phyloP scores from a whole-genome alignment of 1,140 invertebrate species.

The Pantala flavescens region DNA sequence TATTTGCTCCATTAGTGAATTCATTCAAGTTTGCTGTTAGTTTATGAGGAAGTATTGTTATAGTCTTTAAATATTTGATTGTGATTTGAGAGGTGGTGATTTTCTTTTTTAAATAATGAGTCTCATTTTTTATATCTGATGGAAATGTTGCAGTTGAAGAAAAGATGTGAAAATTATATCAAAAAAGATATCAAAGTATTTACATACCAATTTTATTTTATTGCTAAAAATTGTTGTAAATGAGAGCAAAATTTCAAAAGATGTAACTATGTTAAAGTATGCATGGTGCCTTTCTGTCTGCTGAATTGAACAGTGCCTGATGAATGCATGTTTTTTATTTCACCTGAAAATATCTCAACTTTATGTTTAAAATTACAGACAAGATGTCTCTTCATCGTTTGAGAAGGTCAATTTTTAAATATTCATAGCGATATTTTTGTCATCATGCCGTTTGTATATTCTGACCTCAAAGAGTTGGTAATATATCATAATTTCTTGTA shows the following conservation, averaged over 20 bases:
- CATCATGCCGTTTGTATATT: background rate
- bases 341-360: background rate
- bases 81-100: too few relatives aligned
- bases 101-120: too few relatives aligned
- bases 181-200: too few relatives aligned
- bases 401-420: background rate
- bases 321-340: background rate
- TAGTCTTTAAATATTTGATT: too few relatives aligned
- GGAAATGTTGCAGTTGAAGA: too few relatives aligned
- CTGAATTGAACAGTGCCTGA: slow-evolving; percentile 8
- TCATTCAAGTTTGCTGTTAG: too few relatives aligned
- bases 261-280: background rate
- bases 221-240: background rate
- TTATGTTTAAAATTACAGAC: background rate
- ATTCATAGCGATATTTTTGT: slow-evolving; percentile 3
- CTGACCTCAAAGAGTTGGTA: background rate
- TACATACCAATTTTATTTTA: background rate
- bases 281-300: background rate
- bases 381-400: background rate
- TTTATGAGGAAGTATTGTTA: too few relatives aligned
- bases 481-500: background rate
- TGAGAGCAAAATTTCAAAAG: background rate
- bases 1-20: too few relatives aligned
- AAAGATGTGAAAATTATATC: too few relatives aligned
- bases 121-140: too few relatives aligned